Evolutionary conservation across 2,888 invertebrate genomes (phyloP), one percentile per base, ranked within the genome.

Genomic region (Minunthozetes semirufus): DNA sequence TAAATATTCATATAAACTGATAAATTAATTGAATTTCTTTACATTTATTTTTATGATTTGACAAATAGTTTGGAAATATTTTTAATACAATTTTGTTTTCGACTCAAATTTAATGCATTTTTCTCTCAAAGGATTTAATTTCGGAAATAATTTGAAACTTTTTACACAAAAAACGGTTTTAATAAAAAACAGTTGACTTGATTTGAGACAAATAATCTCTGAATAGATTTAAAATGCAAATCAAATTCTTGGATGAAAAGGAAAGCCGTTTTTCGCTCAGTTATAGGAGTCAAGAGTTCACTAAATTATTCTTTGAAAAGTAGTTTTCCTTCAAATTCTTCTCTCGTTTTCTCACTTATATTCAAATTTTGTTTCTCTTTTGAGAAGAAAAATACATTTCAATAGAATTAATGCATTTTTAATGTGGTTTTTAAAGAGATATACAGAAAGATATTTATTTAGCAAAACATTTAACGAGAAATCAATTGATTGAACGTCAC

Each of bases 361-460:
- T n/a, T 53, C 25, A 53, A 19, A 53, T 53, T 53, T 13, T 22
- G 15, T 46, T 46, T 11, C 15, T 15, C 9, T 53, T 19, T 4
- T 53, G 53, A 53, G 19, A 50, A 53, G 19, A 53, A 25, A 53
- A 25, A 19, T 11, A 53, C 19, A 53, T 53, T 53, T 53, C 25
- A 53, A 53, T 53, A 19, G 53, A 53, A n/a, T 53, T 53, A 53
- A 53, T 53, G 53, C 53, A 53, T 53, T 53, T 50, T 53, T 53
- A 53, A 53, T 53, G 53, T 53, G 19, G 19, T 53, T 25, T 53
- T n/a, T 13, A 22, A 42, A 42, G 33, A 33, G 33, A 33, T 33
- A 33, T 53, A 19, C 19, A 53, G 53, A 22, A 11, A 13, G 25
- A 53, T 33, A 33, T 33, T 33, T 33, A 33, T 33, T 53, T 19